phyloP scores from a whole-genome alignment of 2,113 vertebrate genomes.

The Nannospalax galili region DNA sequence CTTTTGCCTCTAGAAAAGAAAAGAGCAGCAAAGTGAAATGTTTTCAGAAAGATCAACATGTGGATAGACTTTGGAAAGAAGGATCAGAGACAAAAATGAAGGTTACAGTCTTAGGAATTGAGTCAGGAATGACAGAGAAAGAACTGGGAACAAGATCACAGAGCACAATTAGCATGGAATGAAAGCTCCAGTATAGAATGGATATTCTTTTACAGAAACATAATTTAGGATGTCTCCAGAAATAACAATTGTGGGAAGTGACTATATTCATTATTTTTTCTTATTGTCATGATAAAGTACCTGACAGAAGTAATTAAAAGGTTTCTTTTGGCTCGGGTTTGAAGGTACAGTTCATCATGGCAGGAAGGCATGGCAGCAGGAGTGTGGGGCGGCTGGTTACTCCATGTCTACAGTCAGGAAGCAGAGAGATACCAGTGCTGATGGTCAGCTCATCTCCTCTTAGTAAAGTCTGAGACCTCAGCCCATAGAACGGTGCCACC shows the following conservation, averaged over 20 bases:
- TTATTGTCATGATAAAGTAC: background rate
- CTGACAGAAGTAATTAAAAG: background rate
- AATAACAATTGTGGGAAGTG: background rate
- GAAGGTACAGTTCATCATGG: background rate
- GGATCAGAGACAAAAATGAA: background rate
- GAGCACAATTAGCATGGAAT: background rate
- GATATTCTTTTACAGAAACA: background rate
- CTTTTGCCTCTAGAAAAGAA: background rate
- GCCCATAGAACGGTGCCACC: background rate
- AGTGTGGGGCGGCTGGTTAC: background rate
- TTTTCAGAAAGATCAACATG: background rate
- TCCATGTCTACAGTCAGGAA: background rate
- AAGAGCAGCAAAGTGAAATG: background rate
- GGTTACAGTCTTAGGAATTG: background rate
- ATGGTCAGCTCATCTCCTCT: background rate
- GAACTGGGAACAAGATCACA: background rate
- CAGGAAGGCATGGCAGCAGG: background rate
- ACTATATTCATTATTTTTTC: background rate
- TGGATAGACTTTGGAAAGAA: background rate
- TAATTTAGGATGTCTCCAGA: background rate
- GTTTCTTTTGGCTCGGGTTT: background rate
- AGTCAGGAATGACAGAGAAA: background rate
- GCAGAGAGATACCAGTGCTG: too few relatives aligned
- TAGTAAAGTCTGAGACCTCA: background rate
- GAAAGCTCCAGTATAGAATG: background rate